phyloP scores from a whole-genome alignment of 2,888 invertebrate species.

The Tuberolachnus salignus region DNA sequence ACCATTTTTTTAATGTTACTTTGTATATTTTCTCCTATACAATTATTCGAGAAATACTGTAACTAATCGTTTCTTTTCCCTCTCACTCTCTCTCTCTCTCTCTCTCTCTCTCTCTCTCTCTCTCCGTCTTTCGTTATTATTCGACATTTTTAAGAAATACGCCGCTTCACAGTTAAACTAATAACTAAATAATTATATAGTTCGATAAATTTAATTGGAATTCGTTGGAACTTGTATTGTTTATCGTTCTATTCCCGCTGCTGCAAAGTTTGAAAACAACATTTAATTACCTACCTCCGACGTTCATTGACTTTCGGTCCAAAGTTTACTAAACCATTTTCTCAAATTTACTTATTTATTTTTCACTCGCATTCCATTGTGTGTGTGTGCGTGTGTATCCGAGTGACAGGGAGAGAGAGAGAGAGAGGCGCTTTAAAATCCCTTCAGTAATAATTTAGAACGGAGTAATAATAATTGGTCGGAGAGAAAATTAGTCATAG shows the following conservation, averaged over 20 bases:
- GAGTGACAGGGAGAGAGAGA: no score
- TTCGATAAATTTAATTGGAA: constrained; percentile 47
- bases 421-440: background rate
- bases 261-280: constrained; percentile 38
- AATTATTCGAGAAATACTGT: no score
- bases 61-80: no score
- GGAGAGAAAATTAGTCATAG: background rate
- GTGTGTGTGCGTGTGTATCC: background rate
- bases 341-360: constrained; percentile 21
- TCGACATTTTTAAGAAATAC: background rate
- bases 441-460: background rate
- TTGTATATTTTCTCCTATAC: no score
- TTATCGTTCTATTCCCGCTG: constrained; percentile 17
- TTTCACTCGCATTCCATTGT: constrained; percentile 21
- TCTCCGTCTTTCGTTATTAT: no score
- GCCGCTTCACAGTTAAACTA: constrained; percentile 18
- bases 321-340: constrained; percentile 34
- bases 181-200: constrained; percentile 40
- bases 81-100: no score
- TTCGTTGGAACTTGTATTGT: constrained; percentile 32
- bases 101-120: no score
- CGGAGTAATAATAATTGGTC: constrained; percentile 23
- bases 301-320: constrained; percentile 28
- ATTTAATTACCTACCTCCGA: constrained; percentile 41
- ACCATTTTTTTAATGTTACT: no score